phyloP scores from a whole-genome alignment of 2,797 vertebrate species.

The Gambusia yucatana region DNA sequence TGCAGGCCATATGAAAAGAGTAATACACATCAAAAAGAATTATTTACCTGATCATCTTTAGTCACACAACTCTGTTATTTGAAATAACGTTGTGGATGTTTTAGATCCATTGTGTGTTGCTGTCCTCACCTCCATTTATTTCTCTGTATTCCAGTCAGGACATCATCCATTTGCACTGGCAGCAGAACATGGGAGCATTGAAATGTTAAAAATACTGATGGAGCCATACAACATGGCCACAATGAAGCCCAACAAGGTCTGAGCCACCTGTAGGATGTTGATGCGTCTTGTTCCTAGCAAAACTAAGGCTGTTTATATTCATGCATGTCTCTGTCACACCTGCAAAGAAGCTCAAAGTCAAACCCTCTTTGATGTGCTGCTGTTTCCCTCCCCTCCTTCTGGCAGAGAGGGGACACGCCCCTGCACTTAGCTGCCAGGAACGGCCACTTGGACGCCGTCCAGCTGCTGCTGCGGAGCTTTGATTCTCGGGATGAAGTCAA shows the following conservation, averaged over 20 bases:
- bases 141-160: constrained; percentile 71
- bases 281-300: background rate
- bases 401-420: constrained; percentile 82
- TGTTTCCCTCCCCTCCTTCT: constrained; percentile 58
- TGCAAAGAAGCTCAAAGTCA: constrained; percentile 57
- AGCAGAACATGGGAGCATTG: constrained; percentile 84
- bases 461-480: constrained; percentile 83
- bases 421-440: constrained; percentile 86
- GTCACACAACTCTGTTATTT: background rate
- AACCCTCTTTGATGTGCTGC: constrained; percentile 57
- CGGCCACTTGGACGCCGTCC: constrained; percentile 80
- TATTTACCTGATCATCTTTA: background rate
- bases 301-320: constrained; percentile 3
- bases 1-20: background rate
- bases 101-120: background rate
- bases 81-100: background rate
- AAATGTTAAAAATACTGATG: constrained; percentile 84
- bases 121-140: background rate
- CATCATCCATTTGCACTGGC: constrained; percentile 86
- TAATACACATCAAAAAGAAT: background rate
- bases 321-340: constrained; percentile 31
- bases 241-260: constrained; percentile 86
- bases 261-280: constrained; percentile 6
- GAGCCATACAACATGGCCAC: constrained; percentile 84
- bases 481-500: constrained; percentile 85